Percentiles rank a stretch among this genome's conserved stretches.
Conservation (phyloP, 2,797 vertebrate genomes). For the Coracias cyanogaster region DNA sequence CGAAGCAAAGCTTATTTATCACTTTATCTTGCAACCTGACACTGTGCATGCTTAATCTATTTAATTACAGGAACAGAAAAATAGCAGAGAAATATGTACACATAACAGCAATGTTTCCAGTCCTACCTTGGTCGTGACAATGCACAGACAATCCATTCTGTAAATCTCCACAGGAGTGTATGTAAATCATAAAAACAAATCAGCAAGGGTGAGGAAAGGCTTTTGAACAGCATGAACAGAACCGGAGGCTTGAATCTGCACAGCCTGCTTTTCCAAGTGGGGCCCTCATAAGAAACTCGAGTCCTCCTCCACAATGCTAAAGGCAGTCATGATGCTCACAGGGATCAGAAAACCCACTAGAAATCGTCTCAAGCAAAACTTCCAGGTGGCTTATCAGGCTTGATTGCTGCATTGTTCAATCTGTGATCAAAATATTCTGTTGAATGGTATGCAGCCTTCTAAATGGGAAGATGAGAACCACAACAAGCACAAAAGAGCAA, state of each 20-base stretch:
- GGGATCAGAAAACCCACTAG: slow-evolving; percentile 82
- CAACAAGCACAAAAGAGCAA: slow-evolving; percentile 75
- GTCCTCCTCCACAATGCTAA: slow-evolving; percentile 86
- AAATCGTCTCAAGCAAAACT: slow-evolving; percentile 83
- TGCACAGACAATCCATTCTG: slow-evolving; percentile 97
- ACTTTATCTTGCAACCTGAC: slow-evolving; percentile 74
- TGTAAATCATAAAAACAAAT: slow-evolving; percentile 85
- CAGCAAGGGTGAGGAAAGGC: slow-evolving; percentile 81
- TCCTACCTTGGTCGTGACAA: slow-evolving; percentile 99
- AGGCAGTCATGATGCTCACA: slow-evolving; percentile 85
- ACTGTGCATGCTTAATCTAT: slow-evolving; percentile 68
- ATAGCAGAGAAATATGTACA: slow-evolving; percentile 72
- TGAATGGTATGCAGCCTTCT: slow-evolving; percentile 70
- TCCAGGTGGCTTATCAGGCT: slow-evolving; percentile 77
- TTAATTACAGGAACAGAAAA: slow-evolving; percentile 75
- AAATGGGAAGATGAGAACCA: slow-evolving; percentile 68
- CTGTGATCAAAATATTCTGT: slow-evolving; percentile 76
- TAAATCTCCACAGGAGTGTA: slow-evolving; percentile 83
- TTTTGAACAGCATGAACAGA: slow-evolving; percentile 78
- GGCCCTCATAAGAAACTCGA: slow-evolving; percentile 84
- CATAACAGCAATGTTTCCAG: slow-evolving; percentile 70
- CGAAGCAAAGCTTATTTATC: slow-evolving; percentile 71
- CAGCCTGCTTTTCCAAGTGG: slow-evolving; percentile 85
- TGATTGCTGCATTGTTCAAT: slow-evolving; percentile 79
- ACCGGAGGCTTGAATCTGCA: slow-evolving; percentile 82